Percentiles rank a stretch among this genome's conserved stretches.
These are phyloP conservation scores for Baronia brevicornis DNA, from an alignment of 2,888 invertebrate species.

Conservation along the genomic window DNA sequence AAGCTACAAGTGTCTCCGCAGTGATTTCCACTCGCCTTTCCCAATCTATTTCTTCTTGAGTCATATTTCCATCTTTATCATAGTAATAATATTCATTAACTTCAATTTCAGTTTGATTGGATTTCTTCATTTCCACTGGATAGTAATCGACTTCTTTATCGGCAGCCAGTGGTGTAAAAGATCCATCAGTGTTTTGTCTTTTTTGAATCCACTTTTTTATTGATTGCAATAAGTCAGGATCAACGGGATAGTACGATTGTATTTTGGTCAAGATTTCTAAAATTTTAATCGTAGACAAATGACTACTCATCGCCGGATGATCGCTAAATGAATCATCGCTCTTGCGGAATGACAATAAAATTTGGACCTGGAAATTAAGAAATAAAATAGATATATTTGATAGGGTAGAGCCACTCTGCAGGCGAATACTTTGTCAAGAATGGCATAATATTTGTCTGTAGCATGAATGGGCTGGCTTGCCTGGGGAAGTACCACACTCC, in stretches of 20 bases:
- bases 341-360: slow-evolving; percentile 77
- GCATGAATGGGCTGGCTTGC: too few relatives aligned
- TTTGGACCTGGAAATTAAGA: slow-evolving; percentile 69
- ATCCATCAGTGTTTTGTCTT: slow-evolving; percentile 76
- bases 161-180: slow-evolving; percentile 75
- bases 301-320: slow-evolving; percentile 78
- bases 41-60: slow-evolving; percentile 60
- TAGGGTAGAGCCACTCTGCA: too few relatives aligned
- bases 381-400: too few relatives aligned
- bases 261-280: slow-evolving; percentile 77
- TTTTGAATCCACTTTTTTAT: slow-evolving; percentile 78
- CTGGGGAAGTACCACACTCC: too few relatives aligned
- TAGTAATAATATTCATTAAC: slow-evolving; percentile 69
- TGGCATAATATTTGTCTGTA: too few relatives aligned
- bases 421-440: too few relatives aligned
- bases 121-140: slow-evolving; percentile 52
- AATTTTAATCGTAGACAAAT: slow-evolving; percentile 75
- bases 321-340: slow-evolving; percentile 81
- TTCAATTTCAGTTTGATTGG: slow-evolving; percentile 48
- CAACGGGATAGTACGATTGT: slow-evolving; percentile 77
- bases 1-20: slow-evolving; percentile 76
- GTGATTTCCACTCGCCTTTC: slow-evolving; percentile 77
- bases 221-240: slow-evolving; percentile 75
- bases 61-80: slow-evolving; percentile 69
- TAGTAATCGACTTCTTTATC: slow-evolving; percentile 74